These are phyloP conservation scores for Danaus melanippus DNA, from an alignment of 1,140 invertebrate genomes.

Conservation along the genomic window DNA sequence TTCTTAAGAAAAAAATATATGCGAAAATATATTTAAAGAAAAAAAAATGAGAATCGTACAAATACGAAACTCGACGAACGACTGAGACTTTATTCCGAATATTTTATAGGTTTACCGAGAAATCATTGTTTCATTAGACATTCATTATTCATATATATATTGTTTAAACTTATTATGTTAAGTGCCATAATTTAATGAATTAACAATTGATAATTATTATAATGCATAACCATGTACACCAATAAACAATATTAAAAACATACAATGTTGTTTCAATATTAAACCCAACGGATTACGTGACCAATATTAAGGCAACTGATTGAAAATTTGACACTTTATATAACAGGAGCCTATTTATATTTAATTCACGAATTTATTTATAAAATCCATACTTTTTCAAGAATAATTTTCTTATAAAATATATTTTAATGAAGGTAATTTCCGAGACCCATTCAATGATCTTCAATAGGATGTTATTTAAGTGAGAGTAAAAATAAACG, in stretches of 20 bases:
- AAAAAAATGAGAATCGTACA: conserved; percentile 55
- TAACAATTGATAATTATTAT: conserved; percentile 70
- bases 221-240: conserved; percentile 71
- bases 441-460: no score
- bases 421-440: no score
- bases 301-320: no score
- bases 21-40: conserved; percentile 23
- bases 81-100: conserved; percentile 70
- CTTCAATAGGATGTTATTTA: no score
- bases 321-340: no score
- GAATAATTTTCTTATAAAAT: no score
- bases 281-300: no score
- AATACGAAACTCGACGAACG: conserved; percentile 62
- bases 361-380: no score
- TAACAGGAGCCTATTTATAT: no score
- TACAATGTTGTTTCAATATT: conserved; percentile 49
- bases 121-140: conserved; percentile 49
- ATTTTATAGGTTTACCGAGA: conserved; percentile 61
- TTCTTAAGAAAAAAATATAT: conserved; percentile 52
- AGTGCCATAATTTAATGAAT: conserved; percentile 72
- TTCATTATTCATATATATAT: conserved; percentile 56
- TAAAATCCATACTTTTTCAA: no score
- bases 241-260: conserved; percentile 62
- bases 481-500: no score
- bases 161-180: conserved; percentile 65